These are phyloP conservation scores for Paracentrotus lividus DNA, from an alignment of 53 echinoderm and acorn worm genomes.

Conservation along the genomic window DNA sequence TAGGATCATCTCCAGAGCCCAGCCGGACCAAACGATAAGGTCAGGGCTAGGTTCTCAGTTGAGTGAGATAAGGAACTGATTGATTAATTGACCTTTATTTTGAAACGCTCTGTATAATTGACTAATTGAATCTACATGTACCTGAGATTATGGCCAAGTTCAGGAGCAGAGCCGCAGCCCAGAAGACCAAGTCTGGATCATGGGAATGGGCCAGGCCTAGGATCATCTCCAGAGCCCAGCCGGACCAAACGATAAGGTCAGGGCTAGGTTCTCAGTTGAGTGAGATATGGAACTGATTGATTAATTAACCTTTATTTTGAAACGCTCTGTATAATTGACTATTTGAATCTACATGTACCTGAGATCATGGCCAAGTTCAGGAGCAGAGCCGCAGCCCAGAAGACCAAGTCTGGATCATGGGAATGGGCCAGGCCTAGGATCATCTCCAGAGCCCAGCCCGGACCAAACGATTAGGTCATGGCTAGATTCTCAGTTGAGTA, in stretches of 20 bases:
- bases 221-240: slow-evolving; percentile 77
- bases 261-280: too few relatives aligned
- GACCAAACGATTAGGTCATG: slow-evolving; percentile 66
- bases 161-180: slow-evolving; percentile 77
- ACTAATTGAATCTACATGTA: too few relatives aligned
- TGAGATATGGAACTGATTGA: too few relatives aligned
- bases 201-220: slow-evolving; percentile 70
- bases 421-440: slow-evolving; percentile 72
- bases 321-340: too few relatives aligned
- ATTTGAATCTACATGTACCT: too few relatives aligned
- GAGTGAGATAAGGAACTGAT: too few relatives aligned
- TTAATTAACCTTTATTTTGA: too few relatives aligned
- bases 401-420: slow-evolving; percentile 75
- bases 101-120: too few relatives aligned
- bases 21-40: slow-evolving; percentile 71
- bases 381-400: slow-evolving; percentile 79
- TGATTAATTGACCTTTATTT: too few relatives aligned
- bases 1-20: slow-evolving; percentile 77
- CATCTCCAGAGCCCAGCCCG: slow-evolving; percentile 75
- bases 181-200: slow-evolving; percentile 79
- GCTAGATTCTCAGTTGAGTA: too few relatives aligned
- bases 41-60: too few relatives aligned
- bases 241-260: slow-evolving; percentile 67
- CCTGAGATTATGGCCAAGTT: slow-evolving; percentile 89
- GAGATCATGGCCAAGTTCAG: slow-evolving; percentile 87